Base-by-base conservation (phyloP, 2,113 vertebrate species). In the Rhipidura dahli region DNA sequence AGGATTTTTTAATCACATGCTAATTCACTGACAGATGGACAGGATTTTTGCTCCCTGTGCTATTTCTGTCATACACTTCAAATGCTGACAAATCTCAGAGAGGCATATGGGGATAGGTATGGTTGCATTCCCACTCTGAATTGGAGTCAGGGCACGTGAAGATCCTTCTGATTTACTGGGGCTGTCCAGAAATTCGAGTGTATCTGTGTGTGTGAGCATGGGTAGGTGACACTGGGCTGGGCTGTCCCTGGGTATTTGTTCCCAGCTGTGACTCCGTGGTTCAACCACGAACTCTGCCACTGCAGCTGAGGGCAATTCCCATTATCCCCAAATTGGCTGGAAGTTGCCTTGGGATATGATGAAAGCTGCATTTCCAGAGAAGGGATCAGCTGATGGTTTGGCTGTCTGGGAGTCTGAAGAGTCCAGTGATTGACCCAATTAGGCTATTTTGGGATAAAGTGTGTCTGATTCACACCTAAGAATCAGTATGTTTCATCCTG, bases 11-110 rank as follows among this genome's bases (percentile, higher is more conserved):
- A 93, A 94, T 93, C 89, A 33, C 76, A 24, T 56, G 51, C 42
- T 90, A 91, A 82, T 90, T 89, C 72, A 24, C 78, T 87, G 42
- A 83, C 93, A 96, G 94, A 96, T 94, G 94, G 96, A 66, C 75
- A 64, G 85, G 84, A 37, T 83, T 93, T 93, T 93, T 79, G 39
- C 47, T 93, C 51, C 64, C 68, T 71, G 40, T 81, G 86, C 80
- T 86, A 51, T 83, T 93, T 96, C 87, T 87, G 64, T 70, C 81
- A 33, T 60, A 45, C 13, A n/a, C 44, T 93, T 80, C 45, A 93
- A 64, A 51, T 79, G 71, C 82, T 56, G 69, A 40, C 23, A 88
- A 63, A 80, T 83, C 63, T 85, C 39, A 5, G 31, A 39, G 81
- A 57, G 37, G 61, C 93, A 79, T 53, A 22, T 40, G 28, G 47